Evolutionary conservation across 2,888 invertebrate genomes (phyloP), one percentile per base, ranked within the genome.

Genomic region (Agrochola circellaris): DNA sequence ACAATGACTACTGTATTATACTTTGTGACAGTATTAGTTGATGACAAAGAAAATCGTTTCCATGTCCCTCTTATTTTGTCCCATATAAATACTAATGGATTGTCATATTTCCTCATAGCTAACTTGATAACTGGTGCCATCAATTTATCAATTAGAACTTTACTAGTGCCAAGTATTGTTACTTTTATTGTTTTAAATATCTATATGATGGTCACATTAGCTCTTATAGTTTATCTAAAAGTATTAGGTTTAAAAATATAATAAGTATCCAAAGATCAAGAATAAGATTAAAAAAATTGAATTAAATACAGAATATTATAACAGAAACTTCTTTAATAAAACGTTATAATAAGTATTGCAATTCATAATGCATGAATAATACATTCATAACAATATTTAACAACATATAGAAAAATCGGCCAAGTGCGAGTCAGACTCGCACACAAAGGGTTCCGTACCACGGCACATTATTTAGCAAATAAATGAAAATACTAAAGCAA

Each of bases 71-170:
- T 97, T 60, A 97, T 98, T 81, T 97, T 98, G 72, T 97, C 97
- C 86, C 97, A 98, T 30, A 97, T 99, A 48, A 99, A 98, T 94
- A 97, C 97, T 83, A 99, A 99, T 95, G 99, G 98, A 2, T 95
- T 99, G 51, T 91, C 97, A n/a, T 98, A 98, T 93, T 99, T 99
- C 93, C 95, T 99, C 73, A 84, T 98, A 23, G 97, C 98, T 2
- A 99, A 99, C 96, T 85, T 99, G 51, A 91, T 98, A 26, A 99
- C 99, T 0, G 99, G 99, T 17, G 90, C 97, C 6, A 97, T 99
- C 9, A 99, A 99, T 95, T 96, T 99, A 91, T 94, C 95, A 20
- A 94, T 98, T 23, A 95, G 97, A 82, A 98, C 99, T 7, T 93
- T 97, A 72, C 92, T 97, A 6, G 93, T 97, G 7, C 91, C 93